Conservation (phyloP, 2,113 vertebrate genomes). For the Hystrix brachyura region DNA sequence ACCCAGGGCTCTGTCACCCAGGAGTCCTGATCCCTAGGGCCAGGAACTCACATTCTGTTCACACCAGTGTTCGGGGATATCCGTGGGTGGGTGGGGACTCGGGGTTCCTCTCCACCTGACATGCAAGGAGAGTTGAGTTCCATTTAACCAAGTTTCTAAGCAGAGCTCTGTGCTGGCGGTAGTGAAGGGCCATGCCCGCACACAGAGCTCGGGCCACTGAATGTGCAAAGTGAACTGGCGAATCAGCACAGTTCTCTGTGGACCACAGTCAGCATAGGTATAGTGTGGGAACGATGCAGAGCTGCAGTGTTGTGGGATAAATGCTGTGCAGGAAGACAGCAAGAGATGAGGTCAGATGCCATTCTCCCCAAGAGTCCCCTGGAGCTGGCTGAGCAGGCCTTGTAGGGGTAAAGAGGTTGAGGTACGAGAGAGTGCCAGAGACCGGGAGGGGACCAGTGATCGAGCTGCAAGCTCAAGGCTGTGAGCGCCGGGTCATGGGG, state of each 20-base stretch:
- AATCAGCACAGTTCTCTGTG: not conserved
- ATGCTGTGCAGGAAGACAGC: fast-evolving
- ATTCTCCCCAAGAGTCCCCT: not conserved
- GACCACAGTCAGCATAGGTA: not conserved
- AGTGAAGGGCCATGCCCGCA: not conserved
- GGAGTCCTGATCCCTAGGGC: not conserved
- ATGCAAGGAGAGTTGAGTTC: fast-evolving
- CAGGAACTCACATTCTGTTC: not conserved
- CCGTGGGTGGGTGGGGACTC: fast-evolving
- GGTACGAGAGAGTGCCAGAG: not conserved
- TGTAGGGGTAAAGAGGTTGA: not conserved
- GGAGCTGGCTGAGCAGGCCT: not conserved
- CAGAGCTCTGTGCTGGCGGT: not conserved
- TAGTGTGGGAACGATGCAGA: not conserved
- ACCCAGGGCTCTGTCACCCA: fast-evolving
- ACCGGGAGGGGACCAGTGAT: fast-evolving
- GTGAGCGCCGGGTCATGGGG: not conserved
- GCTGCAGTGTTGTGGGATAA: not conserved
- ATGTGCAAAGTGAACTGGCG: not conserved
- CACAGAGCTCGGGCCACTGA: no score
- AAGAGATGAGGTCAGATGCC: not conserved
- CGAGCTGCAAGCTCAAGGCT: no score
- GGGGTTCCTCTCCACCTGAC: fast-evolving
- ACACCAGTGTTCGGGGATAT: not conserved
- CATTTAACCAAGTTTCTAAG: not conserved